Percentiles rank a stretch among this genome's conserved stretches.
Conservation (phyloP, 2,888 invertebrate species). For the Tinea semifulvella region DNA sequence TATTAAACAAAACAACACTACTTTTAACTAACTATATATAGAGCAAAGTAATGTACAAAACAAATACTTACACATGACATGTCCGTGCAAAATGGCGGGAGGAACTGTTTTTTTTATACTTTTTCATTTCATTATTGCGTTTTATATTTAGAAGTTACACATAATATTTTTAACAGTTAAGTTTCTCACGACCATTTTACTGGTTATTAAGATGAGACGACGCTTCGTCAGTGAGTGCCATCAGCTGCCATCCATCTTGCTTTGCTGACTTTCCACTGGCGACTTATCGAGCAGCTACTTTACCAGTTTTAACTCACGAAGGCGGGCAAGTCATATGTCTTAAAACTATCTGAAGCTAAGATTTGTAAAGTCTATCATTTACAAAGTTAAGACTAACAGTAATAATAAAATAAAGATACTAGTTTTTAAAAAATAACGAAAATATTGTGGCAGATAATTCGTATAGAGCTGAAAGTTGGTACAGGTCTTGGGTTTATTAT, state of each 20-base stretch:
- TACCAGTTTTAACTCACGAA: conserved; percentile 53
- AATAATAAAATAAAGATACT: too few species aligned
- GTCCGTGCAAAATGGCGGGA: too few species aligned
- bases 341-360: too few species aligned
- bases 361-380: too few species aligned
- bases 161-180: conserved; percentile 26
- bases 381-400: too few species aligned
- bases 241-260: conserved; percentile 47
- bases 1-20: too few species aligned
- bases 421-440: too few species aligned
- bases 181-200: conserved; percentile 40
- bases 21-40: too few species aligned
- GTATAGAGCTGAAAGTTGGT: too few species aligned
- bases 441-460: too few species aligned
- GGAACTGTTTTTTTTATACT: background rate
- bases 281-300: conserved; percentile 36
- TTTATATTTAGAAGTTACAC: background rate
- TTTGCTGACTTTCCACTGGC: conserved; percentile 42
- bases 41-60: background rate
- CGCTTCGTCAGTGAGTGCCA: conserved; percentile 27
- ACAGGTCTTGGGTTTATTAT: too few species aligned
- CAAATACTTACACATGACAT: background rate
- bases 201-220: conserved; percentile 25
- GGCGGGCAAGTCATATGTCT: too few species aligned
- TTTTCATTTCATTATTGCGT: background rate